Percentiles rank a stretch among this genome's conserved stretches.
These are phyloP conservation scores for Platerodrilus igneus DNA, from an alignment of 2,888 invertebrate genomes.

Conservation along the genomic window DNA sequence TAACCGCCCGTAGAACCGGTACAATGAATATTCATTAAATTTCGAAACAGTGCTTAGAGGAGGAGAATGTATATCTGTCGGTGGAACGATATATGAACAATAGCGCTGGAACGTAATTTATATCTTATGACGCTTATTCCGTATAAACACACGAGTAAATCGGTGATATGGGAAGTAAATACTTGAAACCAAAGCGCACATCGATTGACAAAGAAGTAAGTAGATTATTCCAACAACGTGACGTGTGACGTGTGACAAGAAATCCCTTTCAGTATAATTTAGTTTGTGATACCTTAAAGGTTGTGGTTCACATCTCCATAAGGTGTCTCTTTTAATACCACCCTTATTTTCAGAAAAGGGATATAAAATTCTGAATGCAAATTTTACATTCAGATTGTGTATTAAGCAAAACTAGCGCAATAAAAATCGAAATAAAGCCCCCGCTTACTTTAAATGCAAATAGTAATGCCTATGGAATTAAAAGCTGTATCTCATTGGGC, in stretches of 20 bases:
- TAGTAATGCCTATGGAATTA: slow-evolving; percentile 23
- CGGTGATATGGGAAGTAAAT: slow-evolving; percentile 22
- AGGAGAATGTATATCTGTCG: slow-evolving; percentile 29
- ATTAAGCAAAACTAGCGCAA: slow-evolving; percentile 22
- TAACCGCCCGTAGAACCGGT: slow-evolving; percentile 39
- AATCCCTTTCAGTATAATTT: slow-evolving; percentile 44
- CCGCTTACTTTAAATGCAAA: slow-evolving; percentile 24
- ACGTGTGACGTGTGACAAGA: slow-evolving; percentile 41
- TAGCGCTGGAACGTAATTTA: slow-evolving; percentile 22
- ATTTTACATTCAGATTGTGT: slow-evolving; percentile 27
- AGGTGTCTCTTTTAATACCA: slow-evolving; percentile 20
- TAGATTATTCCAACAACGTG: slow-evolving; percentile 33
- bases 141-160: no score
- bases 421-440: slow-evolving; percentile 24
- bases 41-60: slow-evolving; percentile 35
- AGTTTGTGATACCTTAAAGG: slow-evolving; percentile 38
- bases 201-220: slow-evolving; percentile 33
- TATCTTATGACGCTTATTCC: no score
- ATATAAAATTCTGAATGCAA: slow-evolving; percentile 25
- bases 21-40: slow-evolving; percentile 46
- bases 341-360: slow-evolving; percentile 5
- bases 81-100: slow-evolving; percentile 31
- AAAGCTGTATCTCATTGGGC: slow-evolving; percentile 19
- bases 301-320: slow-evolving; percentile 22
- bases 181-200: slow-evolving; percentile 26